Evolutionary conservation across 2,797 vertebrate genomes (phyloP).

Genomic region (Neosilurus mollespiculum): DNA sequence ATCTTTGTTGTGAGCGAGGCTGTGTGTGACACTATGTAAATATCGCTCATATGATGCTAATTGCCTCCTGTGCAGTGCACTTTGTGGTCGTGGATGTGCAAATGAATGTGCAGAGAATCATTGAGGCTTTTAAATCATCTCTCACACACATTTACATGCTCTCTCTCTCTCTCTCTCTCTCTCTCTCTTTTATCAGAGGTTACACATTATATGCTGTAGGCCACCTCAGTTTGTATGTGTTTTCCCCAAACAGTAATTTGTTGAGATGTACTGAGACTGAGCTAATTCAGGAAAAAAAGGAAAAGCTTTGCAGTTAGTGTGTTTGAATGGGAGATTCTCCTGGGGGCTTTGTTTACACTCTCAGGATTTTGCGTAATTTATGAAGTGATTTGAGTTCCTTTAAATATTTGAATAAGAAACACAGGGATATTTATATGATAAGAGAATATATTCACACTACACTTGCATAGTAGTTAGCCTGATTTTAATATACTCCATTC

Average conservation of each 20-base stretch:
- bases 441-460: background rate
- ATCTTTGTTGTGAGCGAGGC: slow-evolving; percentile 63
- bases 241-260: slow-evolving; percentile 25
- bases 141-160: background rate
- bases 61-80: slow-evolving; percentile 61
- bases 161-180: too few relatives aligned
- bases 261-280: slow-evolving; percentile 17
- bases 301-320: slow-evolving; percentile 8
- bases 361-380: slow-evolving; percentile 3
- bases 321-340: slow-evolving; percentile 7
- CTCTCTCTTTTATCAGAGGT: background rate
- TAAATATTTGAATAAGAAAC: slow-evolving; percentile 15
- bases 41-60: slow-evolving; percentile 69
- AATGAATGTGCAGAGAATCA: slow-evolving; percentile 60
- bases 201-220: slow-evolving; percentile 20
- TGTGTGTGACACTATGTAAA: slow-evolving; percentile 68
- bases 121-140: slow-evolving; percentile 56
- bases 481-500: background rate
- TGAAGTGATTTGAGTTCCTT: background rate
- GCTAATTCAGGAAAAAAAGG: background rate
- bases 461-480: background rate
- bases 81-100: slow-evolving; percentile 57
- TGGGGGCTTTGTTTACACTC: slow-evolving; percentile 4
- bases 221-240: slow-evolving; percentile 11
- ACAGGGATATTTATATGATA: background rate